Base-by-base conservation (phyloP, 2,888 invertebrate genomes). In the Cephus runcator region DNA sequence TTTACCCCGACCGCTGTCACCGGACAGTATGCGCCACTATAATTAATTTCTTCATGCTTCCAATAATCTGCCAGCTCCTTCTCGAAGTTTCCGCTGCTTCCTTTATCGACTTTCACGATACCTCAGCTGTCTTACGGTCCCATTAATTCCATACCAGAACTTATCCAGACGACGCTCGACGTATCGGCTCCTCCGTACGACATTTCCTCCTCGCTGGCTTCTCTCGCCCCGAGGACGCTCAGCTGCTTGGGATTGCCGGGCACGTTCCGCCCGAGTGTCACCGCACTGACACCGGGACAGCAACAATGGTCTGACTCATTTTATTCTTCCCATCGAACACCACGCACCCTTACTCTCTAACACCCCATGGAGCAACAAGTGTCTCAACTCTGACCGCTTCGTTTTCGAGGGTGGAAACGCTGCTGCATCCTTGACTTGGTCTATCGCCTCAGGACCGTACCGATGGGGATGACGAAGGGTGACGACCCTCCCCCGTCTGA, bases 321-420 rank as follows among this genome's bases (percentile, higher is more conserved):
- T 81, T 79, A 78, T 76, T 76, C 69, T 74, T 31, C 31, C 71
- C 71, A 71, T 71, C 71, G 71, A 71, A 31, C 71, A 15, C 71
- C 71, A 34, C 71, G 71, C 71, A 34, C 71, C 31, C 71, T 31
- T 34, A 71, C 31, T 31, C 31, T 31, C 71, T 79, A 82, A 68
- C 73, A 77, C 79, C 81, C 77, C 76, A 34, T 79, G 81, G 80
- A 80, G 84, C 84, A 83, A 84, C 84, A 83, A 84, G 83, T 84
- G 83, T 82, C 83, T 81, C 78, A 79, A 80, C 80, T 76, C 81
- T 79, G 82, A 78, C 81, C 78, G 80, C 78, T 82, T 82, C 82
- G 80, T 82, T 83, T 79, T 81, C 83, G 82, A 80, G 80, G 81
- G 83, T 81, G 79, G 77, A 71, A 34, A 33, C 31, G 71, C 71